phyloP scores from a whole-genome alignment of 2,113 vertebrate species.

The Sapajus apella region DNA sequence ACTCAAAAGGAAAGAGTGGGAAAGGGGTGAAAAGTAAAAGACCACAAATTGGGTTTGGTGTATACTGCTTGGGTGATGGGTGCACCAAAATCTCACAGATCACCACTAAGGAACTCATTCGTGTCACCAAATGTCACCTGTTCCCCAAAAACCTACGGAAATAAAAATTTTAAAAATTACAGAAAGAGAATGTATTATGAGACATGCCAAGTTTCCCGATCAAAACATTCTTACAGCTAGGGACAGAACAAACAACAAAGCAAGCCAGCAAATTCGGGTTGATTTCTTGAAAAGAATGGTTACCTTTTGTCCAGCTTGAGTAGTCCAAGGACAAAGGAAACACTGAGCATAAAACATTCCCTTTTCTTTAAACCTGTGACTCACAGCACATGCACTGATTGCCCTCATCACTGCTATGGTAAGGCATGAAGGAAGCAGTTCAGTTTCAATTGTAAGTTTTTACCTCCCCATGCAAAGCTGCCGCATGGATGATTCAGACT shows the following conservation, averaged over 20 bases:
- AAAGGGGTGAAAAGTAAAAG: too few species aligned
- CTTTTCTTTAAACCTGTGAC: neutral
- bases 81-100: too few species aligned
- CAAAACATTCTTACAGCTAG: conserved; percentile 87
- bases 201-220: conserved; percentile 86
- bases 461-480: conserved; percentile 81
- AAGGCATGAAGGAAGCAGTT: conserved; percentile 36
- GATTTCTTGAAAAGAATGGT: conserved; percentile 49
- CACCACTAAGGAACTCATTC: too few species aligned
- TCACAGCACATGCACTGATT: neutral
- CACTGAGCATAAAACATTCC: conserved; percentile 4
- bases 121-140: too few species aligned
- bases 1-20: too few species aligned
- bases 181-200: conserved; percentile 81
- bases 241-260: conserved; percentile 80
- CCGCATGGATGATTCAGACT: conserved; percentile 80
- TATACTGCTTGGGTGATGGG: too few species aligned
- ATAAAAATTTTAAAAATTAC: conserved; percentile 36
- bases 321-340: conserved; percentile 48
- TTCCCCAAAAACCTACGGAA: too few species aligned
- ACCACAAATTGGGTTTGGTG: too few species aligned
- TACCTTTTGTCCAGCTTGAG: conserved; percentile 63
- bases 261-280: conserved; percentile 65
- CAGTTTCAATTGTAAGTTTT: conserved; percentile 56
- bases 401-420: conserved; percentile 31